Percentiles rank a stretch among this genome's conserved stretches.
These are phyloP conservation scores for Lithobates pipiens DNA, from an alignment of 2,797 vertebrate genomes.

Conservation along the genomic window DNA sequence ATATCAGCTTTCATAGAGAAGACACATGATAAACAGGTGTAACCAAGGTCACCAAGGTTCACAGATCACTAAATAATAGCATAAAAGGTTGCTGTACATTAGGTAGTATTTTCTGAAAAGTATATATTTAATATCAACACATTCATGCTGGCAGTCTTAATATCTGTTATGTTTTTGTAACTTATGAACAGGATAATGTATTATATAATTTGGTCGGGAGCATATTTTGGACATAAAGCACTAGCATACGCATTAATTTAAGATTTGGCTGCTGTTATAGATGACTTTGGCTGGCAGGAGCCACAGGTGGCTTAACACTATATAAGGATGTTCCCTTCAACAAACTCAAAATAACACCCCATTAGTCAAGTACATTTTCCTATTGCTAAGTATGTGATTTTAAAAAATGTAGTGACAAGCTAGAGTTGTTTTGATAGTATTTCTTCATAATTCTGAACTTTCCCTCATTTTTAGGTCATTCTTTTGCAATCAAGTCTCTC, in stretches of 20 bases:
- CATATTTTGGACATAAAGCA: no score
- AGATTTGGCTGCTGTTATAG: not conserved
- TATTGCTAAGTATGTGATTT: no score
- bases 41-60: not conserved
- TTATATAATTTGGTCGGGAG: not conserved
- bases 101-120: not conserved
- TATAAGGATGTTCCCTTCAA: constrained; percentile 13
- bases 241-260: no score
- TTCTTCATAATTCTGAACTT: no score
- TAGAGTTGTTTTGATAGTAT: no score
- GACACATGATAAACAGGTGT: not conserved
- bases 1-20: not conserved
- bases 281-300: not conserved
- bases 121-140: not conserved
- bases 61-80: not conserved
- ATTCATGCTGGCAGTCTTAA: no score
- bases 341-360: not conserved
- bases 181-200: no score
- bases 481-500: no score
- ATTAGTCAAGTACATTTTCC: not conserved
- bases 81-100: not conserved
- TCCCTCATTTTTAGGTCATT: no score
- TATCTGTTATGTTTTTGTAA: no score
- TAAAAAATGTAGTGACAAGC: no score
- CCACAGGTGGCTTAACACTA: not conserved